Percentiles rank a stretch among this genome's conserved stretches.
These are phyloP conservation scores for Andrena dorsata DNA, from an alignment of 2,888 invertebrate genomes.

Conservation along the genomic window DNA sequence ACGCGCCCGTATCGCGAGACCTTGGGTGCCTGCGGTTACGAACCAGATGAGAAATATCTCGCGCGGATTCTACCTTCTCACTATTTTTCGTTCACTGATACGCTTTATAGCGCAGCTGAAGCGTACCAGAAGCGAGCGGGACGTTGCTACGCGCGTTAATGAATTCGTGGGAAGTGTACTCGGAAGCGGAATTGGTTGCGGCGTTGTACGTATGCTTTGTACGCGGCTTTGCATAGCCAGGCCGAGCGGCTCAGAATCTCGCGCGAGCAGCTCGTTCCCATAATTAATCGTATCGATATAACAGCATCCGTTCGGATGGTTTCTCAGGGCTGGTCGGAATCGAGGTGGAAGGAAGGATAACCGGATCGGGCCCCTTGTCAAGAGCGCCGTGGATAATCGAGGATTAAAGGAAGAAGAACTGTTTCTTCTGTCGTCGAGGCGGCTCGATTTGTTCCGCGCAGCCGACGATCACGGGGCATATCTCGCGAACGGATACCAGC, in stretches of 20 bases:
- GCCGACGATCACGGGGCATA: not conserved
- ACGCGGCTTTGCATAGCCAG: not conserved
- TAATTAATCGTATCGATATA: constrained; percentile 53
- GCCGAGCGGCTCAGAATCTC: too few species aligned
- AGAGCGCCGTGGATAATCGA: constrained; percentile 63
- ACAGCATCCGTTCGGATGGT: constrained; percentile 44
- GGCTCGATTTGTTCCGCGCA: constrained; percentile 37
- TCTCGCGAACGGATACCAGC: not conserved
- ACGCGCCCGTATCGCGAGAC: not conserved
- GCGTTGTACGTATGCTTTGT: not conserved
- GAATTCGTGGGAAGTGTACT: constrained; percentile 19
- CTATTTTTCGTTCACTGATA: not conserved
- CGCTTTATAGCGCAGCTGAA: too few species aligned
- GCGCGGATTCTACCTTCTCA: not conserved
- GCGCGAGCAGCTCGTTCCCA: constrained; percentile 25
- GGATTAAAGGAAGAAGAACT: constrained; percentile 41
- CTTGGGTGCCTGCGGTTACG: constrained; percentile 16
- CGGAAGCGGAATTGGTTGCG: constrained; percentile 4
- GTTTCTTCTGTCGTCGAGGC: not conserved
- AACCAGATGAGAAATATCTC: not conserved
- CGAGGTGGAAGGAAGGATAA: constrained; percentile 23
- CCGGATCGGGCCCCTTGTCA: constrained; percentile 30
- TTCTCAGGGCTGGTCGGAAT: constrained; percentile 35
- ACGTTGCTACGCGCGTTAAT: constrained; percentile 21
- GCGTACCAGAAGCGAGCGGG: not conserved